Conservation (phyloP, 2,113 vertebrate species). For the Tyto alba region DNA sequence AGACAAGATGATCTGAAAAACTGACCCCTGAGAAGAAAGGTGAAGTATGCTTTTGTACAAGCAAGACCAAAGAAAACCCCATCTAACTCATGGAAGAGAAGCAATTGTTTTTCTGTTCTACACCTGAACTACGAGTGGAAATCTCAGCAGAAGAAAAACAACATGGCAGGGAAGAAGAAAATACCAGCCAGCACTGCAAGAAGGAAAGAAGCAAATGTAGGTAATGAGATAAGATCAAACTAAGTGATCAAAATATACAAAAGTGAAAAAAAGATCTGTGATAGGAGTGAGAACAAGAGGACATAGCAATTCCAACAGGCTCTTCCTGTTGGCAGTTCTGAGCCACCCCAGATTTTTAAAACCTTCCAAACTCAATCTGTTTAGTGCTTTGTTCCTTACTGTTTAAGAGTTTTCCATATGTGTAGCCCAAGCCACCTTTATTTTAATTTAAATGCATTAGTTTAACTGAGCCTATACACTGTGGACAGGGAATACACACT, state of each 20-base stretch:
- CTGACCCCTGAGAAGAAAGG: conserved; percentile 31
- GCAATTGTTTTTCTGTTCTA: background rate
- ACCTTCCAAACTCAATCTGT: background rate
- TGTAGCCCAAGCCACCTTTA: background rate
- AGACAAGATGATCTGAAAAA: conserved; percentile 31
- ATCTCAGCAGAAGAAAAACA: background rate
- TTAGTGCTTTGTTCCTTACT: background rate
- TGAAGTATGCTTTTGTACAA: background rate
- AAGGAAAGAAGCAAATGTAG: background rate
- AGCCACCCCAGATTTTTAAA: background rate
- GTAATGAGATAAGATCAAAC: background rate
- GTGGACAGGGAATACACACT: background rate
- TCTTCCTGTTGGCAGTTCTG: background rate
- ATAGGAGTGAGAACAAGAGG: background rate
- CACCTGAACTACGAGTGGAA: background rate
- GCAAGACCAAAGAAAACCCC: background rate
- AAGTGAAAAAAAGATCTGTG: background rate
- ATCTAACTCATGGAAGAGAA: background rate
- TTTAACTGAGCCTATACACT: background rate
- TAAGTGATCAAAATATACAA: background rate
- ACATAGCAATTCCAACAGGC: background rate
- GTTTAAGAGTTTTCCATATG: background rate
- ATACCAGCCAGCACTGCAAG: background rate
- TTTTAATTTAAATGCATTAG: background rate
- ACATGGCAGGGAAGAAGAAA: background rate